Conservation (phyloP, 2,888 invertebrate species). For the Poecilobothrus nobilitatus region DNA sequence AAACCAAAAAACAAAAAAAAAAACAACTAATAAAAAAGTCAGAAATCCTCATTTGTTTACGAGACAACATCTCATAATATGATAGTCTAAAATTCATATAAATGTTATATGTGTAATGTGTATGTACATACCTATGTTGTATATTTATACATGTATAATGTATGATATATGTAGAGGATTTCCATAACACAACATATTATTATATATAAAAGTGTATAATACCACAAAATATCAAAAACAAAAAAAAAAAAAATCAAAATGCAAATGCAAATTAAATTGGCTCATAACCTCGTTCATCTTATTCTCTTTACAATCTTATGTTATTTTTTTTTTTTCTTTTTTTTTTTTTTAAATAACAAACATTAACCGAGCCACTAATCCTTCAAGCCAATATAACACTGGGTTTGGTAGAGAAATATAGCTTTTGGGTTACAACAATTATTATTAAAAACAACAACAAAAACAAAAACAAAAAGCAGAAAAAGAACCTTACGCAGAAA, state of each 20-base stretch:
- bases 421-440: neutral
- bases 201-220: neutral
- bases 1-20: neutral
- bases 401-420: neutral
- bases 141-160: no score
- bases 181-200: no score
- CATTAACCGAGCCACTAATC: conserved; percentile 10
- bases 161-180: no score
- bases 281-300: conserved; percentile 9
- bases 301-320: no score
- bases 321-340: conserved; percentile 11
- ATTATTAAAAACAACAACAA: neutral
- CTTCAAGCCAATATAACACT: conserved; percentile 7
- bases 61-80: no score
- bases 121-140: no score
- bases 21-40: neutral
- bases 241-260: conserved; percentile 15
- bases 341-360: conserved; percentile 8
- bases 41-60: no score
- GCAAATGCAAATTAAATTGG: conserved; percentile 10
- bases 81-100: no score
- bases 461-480: no score
- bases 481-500: neutral
- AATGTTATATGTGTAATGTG: no score
- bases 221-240: neutral